Evolutionary conservation across 2,888 invertebrate genomes (phyloP), one percentile per base, ranked within the genome.

Genomic region (Hypomecis punctinalis): DNA sequence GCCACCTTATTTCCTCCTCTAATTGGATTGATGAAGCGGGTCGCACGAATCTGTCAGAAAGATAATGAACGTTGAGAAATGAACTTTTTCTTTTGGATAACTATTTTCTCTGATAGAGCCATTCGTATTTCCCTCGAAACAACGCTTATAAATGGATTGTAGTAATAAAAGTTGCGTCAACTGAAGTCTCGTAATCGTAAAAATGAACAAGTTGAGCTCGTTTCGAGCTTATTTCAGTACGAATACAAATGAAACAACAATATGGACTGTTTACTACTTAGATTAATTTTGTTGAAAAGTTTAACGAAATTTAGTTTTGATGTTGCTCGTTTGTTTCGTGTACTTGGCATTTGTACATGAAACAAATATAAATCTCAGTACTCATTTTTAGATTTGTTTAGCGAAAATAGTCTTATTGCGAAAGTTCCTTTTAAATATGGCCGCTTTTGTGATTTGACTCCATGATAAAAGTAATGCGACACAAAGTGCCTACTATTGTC

Each of bases 11-110:
- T 85, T 86, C 84, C 84, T 85, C 81, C 82, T 82, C 76, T 91
- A 89, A 90, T 90, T 89, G 86, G 86, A 86, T 87, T 88, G 89
- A 90, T 89, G 83, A 84, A 86, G 80, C 79, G 78, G 76, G 80
- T 79, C 81, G 81, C 82, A 76, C 84, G 84, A 84, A 85, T 85
- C 84, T 88, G 87, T 86, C 89, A 83, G 69, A 76, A 81, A 84
- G 80, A 88, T 90, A 91, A 90, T 89, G 85, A 89, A 89, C 79
- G 81, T 75, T 63, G 68, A 76, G 69, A 81, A 86, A 85, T 80
- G 76, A 84, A 82, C 80, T 84, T 84, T 83, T 78, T 79, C 76
- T 52, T 55, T 51, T 66, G 65, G 72, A 74, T 64, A 55, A 64
- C 64, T 64, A 57, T 74, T 68, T 58, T 64, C 35, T 61, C 62